Percentiles rank a stretch among this genome's conserved stretches.
Conservation (phyloP, 2,888 invertebrate genomes). For the Phaedon cochleariae region DNA sequence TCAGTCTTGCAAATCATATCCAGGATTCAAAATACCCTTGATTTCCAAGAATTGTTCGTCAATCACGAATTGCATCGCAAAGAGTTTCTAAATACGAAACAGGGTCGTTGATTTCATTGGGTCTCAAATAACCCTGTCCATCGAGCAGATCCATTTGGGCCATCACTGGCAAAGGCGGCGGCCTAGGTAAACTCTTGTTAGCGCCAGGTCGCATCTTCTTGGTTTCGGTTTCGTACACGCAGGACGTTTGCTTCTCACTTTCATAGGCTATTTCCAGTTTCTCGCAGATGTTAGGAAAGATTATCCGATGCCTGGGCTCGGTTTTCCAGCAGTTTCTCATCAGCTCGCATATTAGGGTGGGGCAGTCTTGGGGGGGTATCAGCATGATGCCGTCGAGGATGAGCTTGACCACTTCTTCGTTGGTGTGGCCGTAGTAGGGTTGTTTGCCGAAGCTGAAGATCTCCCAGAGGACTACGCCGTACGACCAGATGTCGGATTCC, state of each 20-base stretch:
- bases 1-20: background rate
- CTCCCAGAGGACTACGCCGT: slow-evolving; percentile 93
- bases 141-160: slow-evolving; percentile 67
- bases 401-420: slow-evolving; percentile 84
- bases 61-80: slow-evolving; percentile 47
- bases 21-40: background rate
- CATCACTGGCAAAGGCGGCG: slow-evolving; percentile 65
- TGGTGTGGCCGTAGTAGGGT: slow-evolving; percentile 90
- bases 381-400: slow-evolving; percentile 83
- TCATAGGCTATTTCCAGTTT: slow-evolving; percentile 66
- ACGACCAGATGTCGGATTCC: slow-evolving; percentile 94
- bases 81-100: slow-evolving; percentile 59
- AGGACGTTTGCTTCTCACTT: slow-evolving; percentile 25
- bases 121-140: slow-evolving; percentile 74
- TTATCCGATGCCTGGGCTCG: slow-evolving; percentile 79
- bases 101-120: slow-evolving; percentile 60
- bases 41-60: slow-evolving; percentile 33
- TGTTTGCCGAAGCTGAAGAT: slow-evolving; percentile 92
- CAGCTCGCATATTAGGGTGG: slow-evolving; percentile 74
- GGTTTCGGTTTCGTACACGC: slow-evolving; percentile 14
- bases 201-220: slow-evolving; percentile 22
- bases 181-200: slow-evolving; percentile 61
- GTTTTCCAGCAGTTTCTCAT: slow-evolving; percentile 85
- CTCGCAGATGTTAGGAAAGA: slow-evolving; percentile 75
- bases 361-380: slow-evolving; percentile 82